Evolutionary conservation across 2,888 invertebrate genomes (phyloP).

Genomic region (Cosmia trapezina): DNA sequence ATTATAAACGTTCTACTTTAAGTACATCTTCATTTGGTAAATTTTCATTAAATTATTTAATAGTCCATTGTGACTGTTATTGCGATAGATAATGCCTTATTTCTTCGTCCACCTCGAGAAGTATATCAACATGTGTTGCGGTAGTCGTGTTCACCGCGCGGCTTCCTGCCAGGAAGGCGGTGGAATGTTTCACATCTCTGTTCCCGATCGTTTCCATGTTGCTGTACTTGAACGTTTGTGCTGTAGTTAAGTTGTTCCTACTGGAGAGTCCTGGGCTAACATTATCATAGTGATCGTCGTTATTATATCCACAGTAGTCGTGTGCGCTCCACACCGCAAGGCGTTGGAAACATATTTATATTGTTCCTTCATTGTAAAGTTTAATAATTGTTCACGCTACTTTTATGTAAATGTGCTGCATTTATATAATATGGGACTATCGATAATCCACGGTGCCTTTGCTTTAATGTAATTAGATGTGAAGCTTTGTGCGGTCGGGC

Average conservation of each 20-base stretch:
- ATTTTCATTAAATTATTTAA: conserved; percentile 68
- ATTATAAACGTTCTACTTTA: conserved; percentile 54
- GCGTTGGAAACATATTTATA: conserved; percentile 11
- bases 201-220: not conserved
- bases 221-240: conserved; percentile 5
- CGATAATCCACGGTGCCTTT: conserved; percentile 72
- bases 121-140: not conserved
- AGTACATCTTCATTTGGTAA: conserved; percentile 65
- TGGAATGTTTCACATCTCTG: not conserved
- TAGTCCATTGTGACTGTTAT: conserved; percentile 55
- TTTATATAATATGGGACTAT: conserved; percentile 60
- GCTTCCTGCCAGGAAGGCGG: not conserved
- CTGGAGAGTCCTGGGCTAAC: conserved; percentile 25
- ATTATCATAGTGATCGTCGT: not conserved
- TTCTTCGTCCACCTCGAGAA: conserved; percentile 12
- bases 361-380: conserved; percentile 43
- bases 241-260: conserved; percentile 48
- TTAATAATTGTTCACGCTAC: conserved; percentile 15
- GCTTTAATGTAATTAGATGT: conserved; percentile 60
- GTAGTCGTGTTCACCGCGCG: not conserved
- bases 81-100: conserved; percentile 39
- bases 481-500: conserved; percentile 33
- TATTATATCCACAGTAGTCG: not conserved
- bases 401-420: conserved; percentile 50
- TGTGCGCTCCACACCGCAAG: conserved; percentile 8